These are phyloP conservation scores for Eumacrocentrus americanus DNA, from an alignment of 2,888 invertebrate species.

Conservation along the genomic window DNA sequence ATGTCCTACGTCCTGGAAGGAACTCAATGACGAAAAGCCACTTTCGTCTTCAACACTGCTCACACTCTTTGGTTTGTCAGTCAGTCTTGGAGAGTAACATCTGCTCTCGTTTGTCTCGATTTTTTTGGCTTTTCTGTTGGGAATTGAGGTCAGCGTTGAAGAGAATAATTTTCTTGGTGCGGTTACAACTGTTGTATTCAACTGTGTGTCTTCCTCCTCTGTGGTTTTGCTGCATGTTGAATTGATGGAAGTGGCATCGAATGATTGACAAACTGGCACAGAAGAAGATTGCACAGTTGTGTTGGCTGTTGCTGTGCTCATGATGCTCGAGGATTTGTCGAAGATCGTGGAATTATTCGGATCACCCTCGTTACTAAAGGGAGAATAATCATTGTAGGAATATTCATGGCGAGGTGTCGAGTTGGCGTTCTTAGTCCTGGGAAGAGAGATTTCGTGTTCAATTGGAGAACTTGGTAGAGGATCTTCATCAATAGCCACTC, in stretches of 20 bases:
- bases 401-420: slow-evolving; percentile 40
- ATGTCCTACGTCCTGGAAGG: slow-evolving; percentile 81
- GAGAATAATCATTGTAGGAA: slow-evolving; percentile 23
- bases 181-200: not conserved
- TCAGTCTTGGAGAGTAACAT: slow-evolving; percentile 32
- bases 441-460: slow-evolving; percentile 29
- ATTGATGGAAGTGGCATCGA: slow-evolving; percentile 53
- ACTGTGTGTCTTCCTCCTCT: slow-evolving; percentile 34
- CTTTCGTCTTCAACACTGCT: slow-evolving; percentile 76
- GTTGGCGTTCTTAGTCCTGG: slow-evolving; percentile 40
- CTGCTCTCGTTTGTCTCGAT: slow-evolving; percentile 35
- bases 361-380: not conserved
- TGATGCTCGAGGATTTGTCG: slow-evolving; percentile 28
- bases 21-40: slow-evolving; percentile 85
- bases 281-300: not conserved
- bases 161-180: not conserved
- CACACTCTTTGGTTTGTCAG: slow-evolving; percentile 48
- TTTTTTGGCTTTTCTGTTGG: slow-evolving; percentile 39
- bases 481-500: slow-evolving; percentile 29
- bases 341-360: slow-evolving; percentile 23
- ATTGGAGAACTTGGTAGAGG: slow-evolving; percentile 23
- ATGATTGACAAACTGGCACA: too few species aligned
- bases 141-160: not conserved
- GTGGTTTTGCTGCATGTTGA: slow-evolving; percentile 47
- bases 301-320: not conserved